Conservation (phyloP, 2,113 vertebrate species). For the Apaloderma vittatum region DNA sequence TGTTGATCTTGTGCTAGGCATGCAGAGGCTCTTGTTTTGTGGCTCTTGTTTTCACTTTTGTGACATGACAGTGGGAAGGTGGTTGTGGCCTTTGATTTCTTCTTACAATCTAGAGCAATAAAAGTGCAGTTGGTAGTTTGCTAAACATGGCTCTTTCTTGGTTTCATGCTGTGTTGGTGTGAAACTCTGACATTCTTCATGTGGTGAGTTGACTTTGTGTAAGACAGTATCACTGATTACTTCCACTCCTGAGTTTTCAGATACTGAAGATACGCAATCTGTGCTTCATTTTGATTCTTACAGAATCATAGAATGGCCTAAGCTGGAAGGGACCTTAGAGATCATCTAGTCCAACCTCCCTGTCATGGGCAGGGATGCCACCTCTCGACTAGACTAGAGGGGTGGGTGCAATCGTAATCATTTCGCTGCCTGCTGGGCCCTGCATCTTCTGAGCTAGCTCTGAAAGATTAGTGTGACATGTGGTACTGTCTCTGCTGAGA, state of each 20-base stretch:
- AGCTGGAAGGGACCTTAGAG: too few relatives aligned
- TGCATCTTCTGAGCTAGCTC: not conserved
- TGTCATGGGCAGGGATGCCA: too few relatives aligned
- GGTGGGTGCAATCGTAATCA: rapidly evolving
- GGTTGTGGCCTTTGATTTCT: not conserved
- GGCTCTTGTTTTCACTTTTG: not conserved
- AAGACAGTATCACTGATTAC: rapidly evolving
- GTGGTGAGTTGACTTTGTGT: not conserved
- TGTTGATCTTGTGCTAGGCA: not conserved
- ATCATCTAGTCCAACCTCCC: too few relatives aligned
- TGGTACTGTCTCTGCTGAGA: not conserved
- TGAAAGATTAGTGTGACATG: rapidly evolving
- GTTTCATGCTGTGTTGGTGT: not conserved
- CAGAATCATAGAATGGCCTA: too few relatives aligned
- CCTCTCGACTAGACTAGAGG: too few relatives aligned
- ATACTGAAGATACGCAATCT: not conserved
- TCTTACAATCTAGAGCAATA: not conserved
- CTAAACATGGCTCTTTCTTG: not conserved
- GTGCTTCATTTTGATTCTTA: not conserved
- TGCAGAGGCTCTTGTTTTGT: not conserved
- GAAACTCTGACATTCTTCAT: not conserved
- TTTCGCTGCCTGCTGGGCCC: not conserved
- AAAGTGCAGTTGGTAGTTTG: not conserved
- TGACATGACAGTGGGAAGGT: not conserved
- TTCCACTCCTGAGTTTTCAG: not conserved